Evolutionary conservation across 2,888 invertebrate genomes (phyloP), one percentile per base, ranked within the genome.

Genomic region (Pandemis heparana): DNA sequence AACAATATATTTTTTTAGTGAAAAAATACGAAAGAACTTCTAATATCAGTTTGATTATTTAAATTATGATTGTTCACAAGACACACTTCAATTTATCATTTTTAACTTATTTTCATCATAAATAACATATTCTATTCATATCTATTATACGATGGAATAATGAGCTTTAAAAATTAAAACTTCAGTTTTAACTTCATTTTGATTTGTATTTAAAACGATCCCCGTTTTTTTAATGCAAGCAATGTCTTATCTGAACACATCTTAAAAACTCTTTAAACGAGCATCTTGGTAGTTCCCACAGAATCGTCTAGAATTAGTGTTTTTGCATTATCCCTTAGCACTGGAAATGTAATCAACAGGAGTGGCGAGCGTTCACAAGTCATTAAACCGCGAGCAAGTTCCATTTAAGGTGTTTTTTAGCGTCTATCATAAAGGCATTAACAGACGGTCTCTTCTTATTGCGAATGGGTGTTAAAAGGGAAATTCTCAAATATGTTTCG

Each of bases 401-500:
- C 61, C 76, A 80, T 81, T 80, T 80, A 81, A 81, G 78, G 77
- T 71, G 60, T 77, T 78, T 82, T 87, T 87, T 85, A 87, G 83
- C 76, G 83, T 77, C 83, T 82, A 83, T 85, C 81, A 82, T 84
- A 81, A 82, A 79, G 75, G 70, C 82, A 84, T 88, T 87, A 86
- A 84, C 83, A 79, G 84, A 73, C 75, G 78, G 77, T 78, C 78
- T 73, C 77, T 74, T 81, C 80, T 82, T 82, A 82, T 83, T 80
- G 80, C 81, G 67, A 83, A 80, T 77, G 76, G 79, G 82, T 80
- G 82, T 84, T 83, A 81, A 83, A 79, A 80, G 80, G 78, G 82
- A 83, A 32, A 86, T 87, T 87, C 84, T 83, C 83, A 82, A 87
- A 87, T 86, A 83, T 86, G 84, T 87, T 85, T 84, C 79, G 80